Conservation (phyloP, 2,888 invertebrate genomes). For the Anodontia alba region DNA sequence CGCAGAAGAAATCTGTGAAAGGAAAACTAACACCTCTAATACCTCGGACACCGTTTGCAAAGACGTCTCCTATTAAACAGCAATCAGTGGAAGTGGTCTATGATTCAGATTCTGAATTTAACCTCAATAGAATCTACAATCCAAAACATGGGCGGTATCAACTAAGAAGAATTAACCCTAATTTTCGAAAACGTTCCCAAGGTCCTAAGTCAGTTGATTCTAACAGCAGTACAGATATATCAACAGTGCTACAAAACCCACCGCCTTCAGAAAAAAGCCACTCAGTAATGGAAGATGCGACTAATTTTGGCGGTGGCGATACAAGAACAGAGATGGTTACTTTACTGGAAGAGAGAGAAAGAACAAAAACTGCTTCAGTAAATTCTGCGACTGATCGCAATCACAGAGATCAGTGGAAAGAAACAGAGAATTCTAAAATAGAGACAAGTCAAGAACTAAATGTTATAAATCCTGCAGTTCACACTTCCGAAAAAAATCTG, state of each 20-base stretch:
- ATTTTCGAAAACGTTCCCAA: slow-evolving; percentile 19
- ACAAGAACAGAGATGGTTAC: slow-evolving; percentile 40
- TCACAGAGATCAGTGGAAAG: not conserved
- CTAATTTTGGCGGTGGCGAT: not conserved
- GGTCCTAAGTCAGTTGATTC: slow-evolving; percentile 45
- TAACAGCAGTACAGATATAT: slow-evolving; percentile 33
- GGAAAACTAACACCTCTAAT: not conserved
- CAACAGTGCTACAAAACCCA: slow-evolving; percentile 45
- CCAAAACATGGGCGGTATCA: slow-evolving; percentile 18
- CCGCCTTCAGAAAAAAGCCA: slow-evolving; percentile 57
- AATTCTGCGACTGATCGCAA: slow-evolving; percentile 2
- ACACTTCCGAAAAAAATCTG: not conserved
- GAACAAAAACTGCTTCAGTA: slow-evolving; percentile 20
- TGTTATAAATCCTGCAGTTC: not conserved
- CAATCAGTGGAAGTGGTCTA: not conserved
- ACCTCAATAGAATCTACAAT: not conserved
- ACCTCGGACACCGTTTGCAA: not conserved
- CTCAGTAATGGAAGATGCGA: slow-evolving; percentile 43
- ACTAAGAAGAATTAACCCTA: slow-evolving; percentile 15
- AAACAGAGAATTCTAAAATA: not conserved
- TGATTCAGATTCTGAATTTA: slow-evolving; percentile 8
- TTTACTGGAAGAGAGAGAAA: slow-evolving; percentile 46
- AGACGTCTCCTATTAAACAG: not conserved
- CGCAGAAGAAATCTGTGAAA: not conserved
- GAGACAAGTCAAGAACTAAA: not conserved